These are phyloP conservation scores for Capricornis sumatraensis DNA, from an alignment of 2,113 vertebrate genomes.

Conservation along the genomic window DNA sequence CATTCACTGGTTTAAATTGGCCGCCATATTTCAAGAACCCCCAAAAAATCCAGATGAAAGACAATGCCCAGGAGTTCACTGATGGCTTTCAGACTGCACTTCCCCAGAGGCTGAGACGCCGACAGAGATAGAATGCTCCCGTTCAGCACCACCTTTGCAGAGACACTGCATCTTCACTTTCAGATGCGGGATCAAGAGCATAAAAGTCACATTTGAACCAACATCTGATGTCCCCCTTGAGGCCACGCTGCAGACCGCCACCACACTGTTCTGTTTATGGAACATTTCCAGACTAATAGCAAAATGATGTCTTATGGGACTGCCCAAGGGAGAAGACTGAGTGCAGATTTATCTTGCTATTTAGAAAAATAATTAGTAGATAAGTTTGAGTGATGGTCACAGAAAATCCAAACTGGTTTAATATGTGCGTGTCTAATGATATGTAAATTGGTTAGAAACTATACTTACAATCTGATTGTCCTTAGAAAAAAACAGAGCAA, in stretches of 20 bases:
- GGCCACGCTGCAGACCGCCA: not conserved
- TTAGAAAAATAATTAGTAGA: conserved; percentile 66
- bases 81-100: conserved; percentile 35
- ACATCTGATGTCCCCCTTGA: conserved; percentile 57
- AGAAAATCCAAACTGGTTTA: conserved; percentile 41
- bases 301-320: conserved; percentile 66
- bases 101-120: conserved; percentile 25
- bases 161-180: conserved; percentile 11
- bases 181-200: conserved; percentile 25
- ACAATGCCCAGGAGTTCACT: conserved; percentile 42
- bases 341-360: conserved; percentile 53
- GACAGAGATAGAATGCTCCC: conserved; percentile 29
- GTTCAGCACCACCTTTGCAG: not conserved
- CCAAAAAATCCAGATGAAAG: conserved; percentile 47
- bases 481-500: conserved; percentile 27
- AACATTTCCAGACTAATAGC: conserved; percentile 57
- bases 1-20: conserved; percentile 31
- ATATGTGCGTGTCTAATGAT: conserved; percentile 14
- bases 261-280: conserved; percentile 35
- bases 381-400: conserved; percentile 63
- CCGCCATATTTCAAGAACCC: conserved; percentile 20
- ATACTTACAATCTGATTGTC: conserved; percentile 24
- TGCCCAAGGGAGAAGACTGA: not conserved
- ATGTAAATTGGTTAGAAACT: conserved; percentile 39
- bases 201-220: conserved; percentile 51